Evolutionary conservation across 37 sponge, comb jelly and placozoan genomes (phyloP), one percentile per base, ranked within the genome.

Genomic region (Mnemiopsis leidyi): DNA sequence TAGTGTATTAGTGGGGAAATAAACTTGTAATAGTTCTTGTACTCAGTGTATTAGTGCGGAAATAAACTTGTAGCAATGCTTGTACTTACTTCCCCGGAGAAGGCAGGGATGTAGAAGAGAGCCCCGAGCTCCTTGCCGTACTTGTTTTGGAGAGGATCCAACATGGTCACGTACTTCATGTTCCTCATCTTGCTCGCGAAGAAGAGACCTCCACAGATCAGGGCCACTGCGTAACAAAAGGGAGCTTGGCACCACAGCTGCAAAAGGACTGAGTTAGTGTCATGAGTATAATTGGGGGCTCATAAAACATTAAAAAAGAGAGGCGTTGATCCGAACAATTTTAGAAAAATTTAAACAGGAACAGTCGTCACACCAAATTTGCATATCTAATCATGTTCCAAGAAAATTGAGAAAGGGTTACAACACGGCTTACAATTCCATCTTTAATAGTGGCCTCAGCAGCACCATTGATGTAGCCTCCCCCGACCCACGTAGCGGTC

Each of bases 161-260:
- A 26, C 90, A 85, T 85, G 25, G 90, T 85, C 26, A 85, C 68
- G 67, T 36, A 85, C n/a, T 85, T 38, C 90, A 85, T 85, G 36
- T 38, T 40, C 31, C 90, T 13, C 90, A 85, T 85, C 67, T 85
- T 85, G 20, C 23, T 85, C 0, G 90, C 90, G 36, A 85, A 85
- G 90, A 85, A 85, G n/a, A 85, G 61, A 2, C 90, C 90, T 16
- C 90, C 90, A 85, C 40, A 40, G 24, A 38, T 16, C 1, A 85
- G 90, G 0, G 90, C 32, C 18, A 40, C 39, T 21, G 90, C 90
- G 35, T 40, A 85, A 30, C 90, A 85, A 61, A 85, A 85, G 21
- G 90, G 90, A n/a, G 90, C 90, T 38, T 85, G 90, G 36, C 90
- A 85, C 61, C 61, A 40, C 48, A 85, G 48, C 90, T 85, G 82